Percentiles rank a stretch among this genome's conserved stretches.
Conservation (phyloP, 2,797 vertebrate genomes). For the Bradypus variegatus region DNA sequence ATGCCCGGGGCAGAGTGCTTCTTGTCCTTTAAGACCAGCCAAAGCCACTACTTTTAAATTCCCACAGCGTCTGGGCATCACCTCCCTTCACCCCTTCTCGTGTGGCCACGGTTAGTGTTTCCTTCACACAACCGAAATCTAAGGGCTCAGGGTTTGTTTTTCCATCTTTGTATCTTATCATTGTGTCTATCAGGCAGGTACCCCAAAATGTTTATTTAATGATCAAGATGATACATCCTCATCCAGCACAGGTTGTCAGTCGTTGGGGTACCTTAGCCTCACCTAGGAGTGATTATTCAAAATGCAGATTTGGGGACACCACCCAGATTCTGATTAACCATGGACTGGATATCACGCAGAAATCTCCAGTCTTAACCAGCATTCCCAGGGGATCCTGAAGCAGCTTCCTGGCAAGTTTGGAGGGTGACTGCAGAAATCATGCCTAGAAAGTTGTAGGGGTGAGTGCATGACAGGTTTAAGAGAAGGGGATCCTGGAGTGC, state of each 20-base stretch:
- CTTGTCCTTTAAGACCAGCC: background rate
- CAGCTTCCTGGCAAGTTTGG: background rate
- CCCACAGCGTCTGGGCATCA: fast-evolving
- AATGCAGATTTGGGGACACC: background rate
- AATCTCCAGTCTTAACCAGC: background rate
- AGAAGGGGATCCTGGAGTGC: background rate
- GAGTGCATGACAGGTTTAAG: background rate
- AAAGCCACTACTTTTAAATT: background rate
- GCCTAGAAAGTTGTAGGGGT: background rate
- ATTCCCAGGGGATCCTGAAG: background rate
- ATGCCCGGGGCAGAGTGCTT: background rate
- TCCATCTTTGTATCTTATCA: background rate
- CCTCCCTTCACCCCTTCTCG: background rate
- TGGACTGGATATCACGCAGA: background rate
- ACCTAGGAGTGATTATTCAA: background rate
- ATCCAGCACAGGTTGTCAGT: background rate
- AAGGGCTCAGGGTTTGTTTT: background rate
- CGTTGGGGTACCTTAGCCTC: background rate
- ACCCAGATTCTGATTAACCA: background rate
- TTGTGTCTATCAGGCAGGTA: background rate
- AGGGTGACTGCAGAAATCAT: background rate
- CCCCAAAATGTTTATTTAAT: background rate
- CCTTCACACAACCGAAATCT: background rate
- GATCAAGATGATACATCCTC: background rate
- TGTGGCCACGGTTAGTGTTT: background rate